Evolutionary conservation across 2,888 invertebrate genomes (phyloP).

Genomic region (Melieria picta): DNA sequence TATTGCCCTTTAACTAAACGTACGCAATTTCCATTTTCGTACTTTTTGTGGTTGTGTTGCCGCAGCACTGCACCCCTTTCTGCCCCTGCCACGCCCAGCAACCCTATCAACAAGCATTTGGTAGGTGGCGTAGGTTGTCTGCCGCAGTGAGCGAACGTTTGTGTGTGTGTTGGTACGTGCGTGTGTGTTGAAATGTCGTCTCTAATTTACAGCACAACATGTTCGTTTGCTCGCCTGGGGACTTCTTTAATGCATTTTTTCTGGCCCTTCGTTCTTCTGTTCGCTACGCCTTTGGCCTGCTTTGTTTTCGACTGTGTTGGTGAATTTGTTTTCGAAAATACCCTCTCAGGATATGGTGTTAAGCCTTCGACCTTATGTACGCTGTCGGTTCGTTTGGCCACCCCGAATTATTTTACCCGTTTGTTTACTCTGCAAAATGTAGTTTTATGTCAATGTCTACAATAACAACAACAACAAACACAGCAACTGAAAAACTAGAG

Average conservation of each 20-base stretch:
- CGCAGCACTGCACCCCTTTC: too few relatives aligned
- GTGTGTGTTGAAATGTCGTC: slow-evolving; percentile 38
- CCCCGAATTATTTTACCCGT: neutral
- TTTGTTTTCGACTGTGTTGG: neutral
- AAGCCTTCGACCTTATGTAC: neutral
- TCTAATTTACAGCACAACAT: slow-evolving; percentile 54
- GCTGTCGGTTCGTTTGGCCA: neutral
- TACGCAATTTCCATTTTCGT: neutral
- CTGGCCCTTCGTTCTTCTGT: slow-evolving; percentile 29
- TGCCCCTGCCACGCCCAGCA: too few relatives aligned
- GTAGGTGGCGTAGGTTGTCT: neutral
- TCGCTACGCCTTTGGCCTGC: neutral
- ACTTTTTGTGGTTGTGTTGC: too few relatives aligned
- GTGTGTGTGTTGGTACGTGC: neutral
- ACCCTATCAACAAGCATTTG: too few relatives aligned
- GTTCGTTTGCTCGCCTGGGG: slow-evolving; percentile 48
- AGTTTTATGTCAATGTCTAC: neutral
- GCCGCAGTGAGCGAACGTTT: neutral
- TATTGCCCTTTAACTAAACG: slow-evolving; percentile 7
- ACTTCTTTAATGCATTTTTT: slow-evolving; percentile 50
- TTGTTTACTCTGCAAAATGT: neutral
- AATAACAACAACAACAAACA: neutral
- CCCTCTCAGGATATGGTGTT: neutral
- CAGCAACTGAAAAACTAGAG: neutral
- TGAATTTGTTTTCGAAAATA: slow-evolving; percentile 8